Percentiles rank a stretch among this genome's conserved stretches.
Evolutionary conservation across 1,140 invertebrate genomes (phyloP).

Genomic region (Mylabris phalerata): DNA sequence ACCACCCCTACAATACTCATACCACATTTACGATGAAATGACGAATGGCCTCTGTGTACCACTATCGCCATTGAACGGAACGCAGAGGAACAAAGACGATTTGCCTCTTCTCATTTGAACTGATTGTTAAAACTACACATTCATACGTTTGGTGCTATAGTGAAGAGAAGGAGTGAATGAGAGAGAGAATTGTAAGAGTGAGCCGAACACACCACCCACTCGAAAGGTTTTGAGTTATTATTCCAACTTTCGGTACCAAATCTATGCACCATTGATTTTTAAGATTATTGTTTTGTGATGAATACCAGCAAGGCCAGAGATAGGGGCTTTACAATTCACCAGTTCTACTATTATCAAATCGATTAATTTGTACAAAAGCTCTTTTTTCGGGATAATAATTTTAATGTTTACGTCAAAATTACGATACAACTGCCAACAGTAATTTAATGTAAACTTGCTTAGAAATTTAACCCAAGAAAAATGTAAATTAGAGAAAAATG

Average conservation of each 20-base stretch:
- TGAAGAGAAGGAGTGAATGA: background rate
- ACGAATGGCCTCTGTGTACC: conserved; percentile 33
- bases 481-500: conserved; percentile 40
- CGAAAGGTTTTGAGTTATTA: conserved; percentile 22
- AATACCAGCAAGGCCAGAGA: conserved; percentile 3
- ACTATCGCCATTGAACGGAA: no score
- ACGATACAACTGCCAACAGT: background rate
- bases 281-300: conserved; percentile 28
- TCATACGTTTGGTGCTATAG: background rate
- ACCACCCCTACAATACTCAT: no score
- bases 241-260: conserved; percentile 24
- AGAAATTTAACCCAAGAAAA: conserved; percentile 36
- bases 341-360: no score
- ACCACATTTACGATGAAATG: conserved; percentile 16
- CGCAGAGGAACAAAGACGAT: conserved; percentile 27
- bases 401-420: no score
- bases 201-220: conserved; percentile 9
- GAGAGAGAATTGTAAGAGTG: background rate
- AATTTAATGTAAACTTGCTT: conserved; percentile 36
- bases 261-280: conserved; percentile 25
- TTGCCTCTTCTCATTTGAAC: conserved; percentile 20
- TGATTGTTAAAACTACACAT: conserved; percentile 26
- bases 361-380: no score
- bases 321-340: no score
- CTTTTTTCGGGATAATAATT: no score